Percentiles rank a stretch among this genome's conserved stretches.
phyloP scores from a whole-genome alignment of 1,140 invertebrate genomes.

The Schlechtendalia chinensis region DNA sequence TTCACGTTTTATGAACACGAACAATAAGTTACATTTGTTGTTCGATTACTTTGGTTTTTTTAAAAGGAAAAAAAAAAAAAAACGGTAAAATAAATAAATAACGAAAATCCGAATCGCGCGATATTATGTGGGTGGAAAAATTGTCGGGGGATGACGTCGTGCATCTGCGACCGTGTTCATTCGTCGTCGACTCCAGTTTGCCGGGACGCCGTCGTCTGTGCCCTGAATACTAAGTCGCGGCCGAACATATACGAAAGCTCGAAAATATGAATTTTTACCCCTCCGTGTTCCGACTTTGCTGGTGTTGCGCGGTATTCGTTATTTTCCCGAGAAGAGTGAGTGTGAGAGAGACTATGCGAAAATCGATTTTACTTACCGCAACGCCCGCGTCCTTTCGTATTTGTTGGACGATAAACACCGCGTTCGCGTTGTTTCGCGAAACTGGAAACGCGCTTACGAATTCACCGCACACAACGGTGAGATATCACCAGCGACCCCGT shows the following conservation, averaged over 20 bases:
- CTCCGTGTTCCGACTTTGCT: not conserved
- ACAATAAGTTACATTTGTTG: no score
- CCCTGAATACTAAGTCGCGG: constrained; percentile 39
- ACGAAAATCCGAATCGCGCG: not conserved
- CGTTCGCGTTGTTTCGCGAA: constrained; percentile 9
- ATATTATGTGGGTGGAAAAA: constrained; percentile 41
- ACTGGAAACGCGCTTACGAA: constrained; percentile 12
- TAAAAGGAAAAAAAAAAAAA: no score
- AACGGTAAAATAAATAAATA: not conserved
- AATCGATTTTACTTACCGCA: constrained; percentile 37
- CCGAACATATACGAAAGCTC: constrained; percentile 22
- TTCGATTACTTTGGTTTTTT: not conserved
- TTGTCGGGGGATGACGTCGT: constrained; percentile 9
- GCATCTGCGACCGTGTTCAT: constrained; percentile 46
- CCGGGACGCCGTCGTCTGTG: constrained; percentile 26
- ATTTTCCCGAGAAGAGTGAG: constrained; percentile 14
- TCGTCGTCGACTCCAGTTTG: constrained; percentile 41
- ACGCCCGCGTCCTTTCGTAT: constrained; percentile 5
- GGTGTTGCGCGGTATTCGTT: constrained; percentile 9
- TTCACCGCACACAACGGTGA: constrained; percentile 2
- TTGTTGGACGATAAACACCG: constrained; percentile 26
- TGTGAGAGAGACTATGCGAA: no score
- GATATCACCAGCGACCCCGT: not conserved
- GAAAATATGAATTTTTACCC: constrained; percentile 39
- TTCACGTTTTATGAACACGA: not conserved